These are phyloP conservation scores for Tetragonisca angustula DNA, from an alignment of 2,888 invertebrate species.

Conservation along the genomic window DNA sequence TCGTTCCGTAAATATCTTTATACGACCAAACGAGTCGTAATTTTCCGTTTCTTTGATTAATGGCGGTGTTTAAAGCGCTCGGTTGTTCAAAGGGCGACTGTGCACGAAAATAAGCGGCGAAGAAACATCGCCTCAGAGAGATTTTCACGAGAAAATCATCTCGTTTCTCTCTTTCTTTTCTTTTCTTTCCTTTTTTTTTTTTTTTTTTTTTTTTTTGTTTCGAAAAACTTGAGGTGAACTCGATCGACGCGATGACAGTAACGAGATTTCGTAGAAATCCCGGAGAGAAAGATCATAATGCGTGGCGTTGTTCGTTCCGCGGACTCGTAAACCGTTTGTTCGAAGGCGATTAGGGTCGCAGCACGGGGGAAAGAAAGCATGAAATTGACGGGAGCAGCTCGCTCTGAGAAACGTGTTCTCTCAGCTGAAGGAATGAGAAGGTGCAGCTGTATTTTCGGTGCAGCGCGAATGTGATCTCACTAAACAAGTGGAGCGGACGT, in stretches of 20 bases:
- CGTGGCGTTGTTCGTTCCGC: background rate
- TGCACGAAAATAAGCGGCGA: slow-evolving; percentile 4
- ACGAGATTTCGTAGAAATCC: slow-evolving; percentile 44
- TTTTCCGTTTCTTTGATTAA: slow-evolving; percentile 30
- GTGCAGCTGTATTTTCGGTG: slow-evolving; percentile 34
- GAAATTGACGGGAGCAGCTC: background rate
- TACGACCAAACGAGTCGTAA: background rate
- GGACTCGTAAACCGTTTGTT: background rate
- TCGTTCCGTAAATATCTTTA: slow-evolving; percentile 6
- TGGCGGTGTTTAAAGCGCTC: slow-evolving; percentile 13
- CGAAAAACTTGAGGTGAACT: background rate
- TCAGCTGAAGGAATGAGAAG: background rate
- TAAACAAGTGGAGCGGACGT: slow-evolving; percentile 32
- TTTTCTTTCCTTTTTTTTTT: background rate
- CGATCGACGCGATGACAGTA: slow-evolving; percentile 22
- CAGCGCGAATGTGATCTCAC: slow-evolving; percentile 36
- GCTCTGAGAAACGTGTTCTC: slow-evolving; percentile 3
- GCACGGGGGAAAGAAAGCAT: background rate
- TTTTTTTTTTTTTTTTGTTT: background rate
- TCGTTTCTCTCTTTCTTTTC: background rate
- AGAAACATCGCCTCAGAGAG: background rate
- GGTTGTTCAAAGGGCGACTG: slow-evolving; percentile 11
- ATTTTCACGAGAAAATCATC: background rate
- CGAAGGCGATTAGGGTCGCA: slow-evolving; percentile 16
- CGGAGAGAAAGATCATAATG: slow-evolving; percentile 23